Conservation (phyloP, 2,113 vertebrate genomes). For the Ahaetulla prasina region DNA sequence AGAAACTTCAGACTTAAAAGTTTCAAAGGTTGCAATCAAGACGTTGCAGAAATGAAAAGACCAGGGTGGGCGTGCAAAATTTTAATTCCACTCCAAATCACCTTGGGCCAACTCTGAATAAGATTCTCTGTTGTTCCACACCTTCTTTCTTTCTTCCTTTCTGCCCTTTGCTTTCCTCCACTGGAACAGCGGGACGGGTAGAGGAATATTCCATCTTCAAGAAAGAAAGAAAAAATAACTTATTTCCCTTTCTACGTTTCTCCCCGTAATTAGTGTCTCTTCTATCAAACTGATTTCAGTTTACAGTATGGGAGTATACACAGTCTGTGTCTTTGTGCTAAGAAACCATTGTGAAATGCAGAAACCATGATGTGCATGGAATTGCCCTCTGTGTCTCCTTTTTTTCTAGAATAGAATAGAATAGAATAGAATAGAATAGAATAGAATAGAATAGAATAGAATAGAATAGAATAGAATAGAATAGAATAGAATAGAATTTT, state of each 20-base stretch:
- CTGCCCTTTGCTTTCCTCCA: not conserved
- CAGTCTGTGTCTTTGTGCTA: constrained; percentile 40
- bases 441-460: too few relatives aligned
- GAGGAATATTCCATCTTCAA: not conserved
- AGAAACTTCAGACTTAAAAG: not conserved
- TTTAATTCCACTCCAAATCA: not conserved
- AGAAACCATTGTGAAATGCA: constrained; percentile 50
- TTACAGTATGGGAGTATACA: constrained; percentile 38
- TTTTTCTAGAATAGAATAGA: too few relatives aligned
- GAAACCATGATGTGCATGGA: constrained; percentile 49
- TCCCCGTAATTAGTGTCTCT: constrained; percentile 53
- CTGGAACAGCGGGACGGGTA: not conserved
- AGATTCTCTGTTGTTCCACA: not conserved
- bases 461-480: too few relatives aligned
- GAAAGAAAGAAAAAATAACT: constrained; percentile 32
- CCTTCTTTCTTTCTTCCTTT: not conserved
- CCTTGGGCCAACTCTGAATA: not conserved
- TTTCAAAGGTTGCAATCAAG: not conserved
- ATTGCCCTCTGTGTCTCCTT: constrained; percentile 42
- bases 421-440: too few relatives aligned
- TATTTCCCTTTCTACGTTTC: constrained; percentile 48
- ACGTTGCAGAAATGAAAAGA: not conserved
- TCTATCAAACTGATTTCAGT: constrained; percentile 47
- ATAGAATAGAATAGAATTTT: too few relatives aligned
- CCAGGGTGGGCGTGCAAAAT: not conserved